phyloP scores from a whole-genome alignment of 2,888 invertebrate genomes.

The Pegoplata infirma region DNA sequence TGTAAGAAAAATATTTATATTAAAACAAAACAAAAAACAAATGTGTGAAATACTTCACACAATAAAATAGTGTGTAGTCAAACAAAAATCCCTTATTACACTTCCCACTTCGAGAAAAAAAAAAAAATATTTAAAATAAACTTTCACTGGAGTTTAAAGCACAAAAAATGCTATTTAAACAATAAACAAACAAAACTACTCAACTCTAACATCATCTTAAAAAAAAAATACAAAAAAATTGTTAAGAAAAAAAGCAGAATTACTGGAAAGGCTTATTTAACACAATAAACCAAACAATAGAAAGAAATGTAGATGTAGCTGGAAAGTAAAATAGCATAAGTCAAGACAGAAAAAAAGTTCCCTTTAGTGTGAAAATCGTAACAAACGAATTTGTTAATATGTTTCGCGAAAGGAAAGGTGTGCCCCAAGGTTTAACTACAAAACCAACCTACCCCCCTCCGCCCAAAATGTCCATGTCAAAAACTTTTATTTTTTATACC shows the following conservation, averaged over 20 bases:
- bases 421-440: no score
- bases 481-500: no score
- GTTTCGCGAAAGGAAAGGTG: no score
- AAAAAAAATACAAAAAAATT: no score
- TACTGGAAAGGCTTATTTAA: conserved; percentile 35
- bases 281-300: conserved; percentile 45
- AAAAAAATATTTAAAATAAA: no score
- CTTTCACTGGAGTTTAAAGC: conserved; percentile 45
- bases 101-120: conserved; percentile 2
- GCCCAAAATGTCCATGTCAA: no score
- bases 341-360: no score
- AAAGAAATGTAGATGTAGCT: no score
- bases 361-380: no score
- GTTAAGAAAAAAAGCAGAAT: conserved; percentile 15
- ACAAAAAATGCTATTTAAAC: conserved; percentile 46
- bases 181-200: conserved; percentile 49
- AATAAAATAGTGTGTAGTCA: conserved; percentile 9
- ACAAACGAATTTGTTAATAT: no score
- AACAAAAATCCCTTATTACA: conserved; percentile 31
- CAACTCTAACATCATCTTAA: not conserved
- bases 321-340: no score
- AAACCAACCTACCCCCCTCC: no score
- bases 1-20: not conserved
- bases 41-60: conserved; percentile 34
- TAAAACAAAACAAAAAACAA: not conserved